Conservation (phyloP, 2,888 invertebrate species). For the Bellardia pandia region DNA sequence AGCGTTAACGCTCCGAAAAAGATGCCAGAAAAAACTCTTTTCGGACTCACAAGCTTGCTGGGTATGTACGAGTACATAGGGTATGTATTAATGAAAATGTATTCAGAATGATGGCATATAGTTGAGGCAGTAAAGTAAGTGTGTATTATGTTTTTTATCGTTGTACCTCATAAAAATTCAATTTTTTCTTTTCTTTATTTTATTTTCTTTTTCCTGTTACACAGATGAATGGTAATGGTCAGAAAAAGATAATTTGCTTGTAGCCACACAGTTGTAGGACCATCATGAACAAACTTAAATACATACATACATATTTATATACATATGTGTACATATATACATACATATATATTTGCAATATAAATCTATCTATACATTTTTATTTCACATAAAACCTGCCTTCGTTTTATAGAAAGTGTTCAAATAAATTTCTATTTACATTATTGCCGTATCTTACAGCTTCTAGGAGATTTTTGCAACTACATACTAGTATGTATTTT, state of each 20-base stretch:
- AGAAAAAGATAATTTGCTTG: constrained; percentile 58
- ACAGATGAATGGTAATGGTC: constrained; percentile 58
- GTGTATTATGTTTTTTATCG: constrained; percentile 36
- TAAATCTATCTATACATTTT: too few relatives aligned
- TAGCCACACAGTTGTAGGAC: constrained; percentile 52
- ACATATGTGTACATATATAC: too few relatives aligned
- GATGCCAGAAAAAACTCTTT: too few relatives aligned
- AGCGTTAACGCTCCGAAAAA: too few relatives aligned
- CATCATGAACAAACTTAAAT: constrained; percentile 27
- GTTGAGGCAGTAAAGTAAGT: constrained; percentile 24
- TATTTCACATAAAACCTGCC: too few relatives aligned
- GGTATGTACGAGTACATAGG: background rate
- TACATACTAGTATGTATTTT: too few relatives aligned
- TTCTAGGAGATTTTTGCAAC: too few relatives aligned
- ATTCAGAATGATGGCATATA: constrained; percentile 28
- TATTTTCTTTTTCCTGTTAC: constrained; percentile 29
- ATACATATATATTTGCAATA: too few relatives aligned
- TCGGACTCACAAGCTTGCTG: too few relatives aligned
- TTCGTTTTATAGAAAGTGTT: too few relatives aligned
- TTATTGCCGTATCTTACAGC: too few relatives aligned
- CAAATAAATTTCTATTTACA: too few relatives aligned
- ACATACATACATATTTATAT: background rate
- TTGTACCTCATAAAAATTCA: constrained; percentile 54
- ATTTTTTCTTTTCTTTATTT: constrained; percentile 33
- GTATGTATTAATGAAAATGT: background rate